Evolutionary conservation across 2,113 vertebrate species (phyloP).

Genomic region (Trematomus loennbergii): DNA sequence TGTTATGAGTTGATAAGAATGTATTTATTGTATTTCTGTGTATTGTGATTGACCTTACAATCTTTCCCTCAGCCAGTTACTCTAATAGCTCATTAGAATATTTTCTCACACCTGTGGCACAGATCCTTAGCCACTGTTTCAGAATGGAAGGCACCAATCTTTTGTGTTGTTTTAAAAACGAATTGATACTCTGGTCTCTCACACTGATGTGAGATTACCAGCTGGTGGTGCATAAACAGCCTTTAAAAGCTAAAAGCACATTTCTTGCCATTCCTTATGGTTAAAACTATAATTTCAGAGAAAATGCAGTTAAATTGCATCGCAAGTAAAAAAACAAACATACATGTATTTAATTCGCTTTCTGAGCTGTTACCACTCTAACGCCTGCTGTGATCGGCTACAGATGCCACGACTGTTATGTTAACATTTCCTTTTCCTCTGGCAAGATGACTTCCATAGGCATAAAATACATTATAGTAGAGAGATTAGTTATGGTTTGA

Average conservation of each 20-base stretch:
- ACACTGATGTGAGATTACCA: constrained; percentile 20
- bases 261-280: neutral
- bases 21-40: constrained; percentile 78
- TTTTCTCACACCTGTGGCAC: constrained; percentile 26
- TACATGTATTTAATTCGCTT: constrained; percentile 3
- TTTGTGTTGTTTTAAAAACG: constrained; percentile 12
- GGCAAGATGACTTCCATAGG: constrained; percentile 19
- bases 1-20: constrained; percentile 74
- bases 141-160: constrained; percentile 22
- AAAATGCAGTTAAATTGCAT: neutral
- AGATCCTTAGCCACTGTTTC: constrained; percentile 15
- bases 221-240: constrained; percentile 2
- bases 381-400: neutral
- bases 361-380: constrained; percentile 3
- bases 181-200: constrained; percentile 1
- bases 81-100: constrained; percentile 17
- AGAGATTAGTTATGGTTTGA: constrained; percentile 23
- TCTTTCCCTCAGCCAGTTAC: constrained; percentile 61
- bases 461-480: constrained; percentile 12
- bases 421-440: constrained; percentile 15
- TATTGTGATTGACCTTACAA: constrained; percentile 72
- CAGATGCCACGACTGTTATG: neutral
- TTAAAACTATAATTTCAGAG: neutral
- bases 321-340: constrained; percentile 1
- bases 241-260: neutral